phyloP scores from a whole-genome alignment of 2,113 vertebrate genomes.

The Clupea harengus region DNA sequence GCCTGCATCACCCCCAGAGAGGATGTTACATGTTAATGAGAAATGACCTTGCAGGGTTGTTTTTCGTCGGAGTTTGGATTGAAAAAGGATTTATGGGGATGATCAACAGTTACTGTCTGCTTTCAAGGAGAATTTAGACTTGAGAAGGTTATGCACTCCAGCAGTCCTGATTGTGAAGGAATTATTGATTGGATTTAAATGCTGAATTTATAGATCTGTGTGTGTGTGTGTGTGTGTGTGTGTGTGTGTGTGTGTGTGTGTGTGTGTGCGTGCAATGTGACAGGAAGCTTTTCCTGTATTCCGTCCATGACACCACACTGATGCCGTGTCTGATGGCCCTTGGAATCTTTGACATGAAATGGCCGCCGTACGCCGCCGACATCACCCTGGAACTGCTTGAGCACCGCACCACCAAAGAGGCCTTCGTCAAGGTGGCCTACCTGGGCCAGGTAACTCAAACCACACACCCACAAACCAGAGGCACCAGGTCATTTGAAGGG shows the following conservation, averaged over 20 bases:
- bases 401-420: constrained; percentile 73
- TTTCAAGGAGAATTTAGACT: neutral
- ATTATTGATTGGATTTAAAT: neutral
- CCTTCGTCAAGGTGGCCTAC: constrained; percentile 85
- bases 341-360: constrained; percentile 84
- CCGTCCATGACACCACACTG: constrained; percentile 84
- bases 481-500: neutral
- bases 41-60: constrained; percentile 13
- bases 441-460: constrained; percentile 74
- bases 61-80: constrained; percentile 5
- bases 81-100: neutral
- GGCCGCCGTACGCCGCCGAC: constrained; percentile 87
- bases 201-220: neutral
- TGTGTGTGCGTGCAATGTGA: constrained; percentile 27
- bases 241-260: constrained; percentile 16
- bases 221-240: neutral
- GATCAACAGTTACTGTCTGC: neutral
- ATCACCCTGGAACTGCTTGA: constrained; percentile 85
- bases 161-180: neutral
- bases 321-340: constrained; percentile 84
- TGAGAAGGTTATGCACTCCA: neutral
- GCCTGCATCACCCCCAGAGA: constrained; percentile 1
- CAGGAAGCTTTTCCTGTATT: constrained; percentile 91
- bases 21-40: constrained; percentile 17
- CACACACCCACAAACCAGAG: neutral